Base-by-base conservation (phyloP, 2,888 invertebrate species). In the Volucella inflata region DNA sequence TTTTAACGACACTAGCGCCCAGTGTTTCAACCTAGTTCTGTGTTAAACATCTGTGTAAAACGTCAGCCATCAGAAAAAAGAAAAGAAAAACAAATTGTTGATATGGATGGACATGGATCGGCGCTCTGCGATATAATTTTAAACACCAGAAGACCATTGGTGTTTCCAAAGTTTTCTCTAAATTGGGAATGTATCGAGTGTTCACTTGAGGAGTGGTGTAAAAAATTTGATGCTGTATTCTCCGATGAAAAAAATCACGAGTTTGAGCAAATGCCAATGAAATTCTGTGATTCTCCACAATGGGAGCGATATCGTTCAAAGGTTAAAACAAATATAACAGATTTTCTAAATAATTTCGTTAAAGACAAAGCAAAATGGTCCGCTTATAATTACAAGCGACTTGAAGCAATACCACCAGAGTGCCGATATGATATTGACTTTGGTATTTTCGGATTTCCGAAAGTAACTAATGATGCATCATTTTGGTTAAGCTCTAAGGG, bases 401-500 rank as follows among this genome's bases (percentile, higher is more conserved):
- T 88, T 8, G 38, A 81, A 8, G 89, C 90, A 44, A 79, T 91
- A 2, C 92, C 91, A 2, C 17, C 48, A 0, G 77, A 68, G 16
- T 91, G 91, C 87, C 83, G 88, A 92, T 92, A 92, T 90, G 90
- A 89, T 83, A 92, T 95, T 17, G 90, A 93, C 79, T 97, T 97
- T 95, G 91, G 93, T 30, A 91, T 92, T 76, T 95, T 97, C 91
- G 98, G 98, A 0, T 96, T 96, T 90, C 91, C 94, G 11, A 94
- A 95, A 2, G 93, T 95, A 2, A 89, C 93, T 11, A 95, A 97
- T 81, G 95, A 97, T 87, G 95, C 95, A 62, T 97, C 97, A 2
- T 92, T 98, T 71, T 98, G 98, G 98, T 94, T 98, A 88, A 97
- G 98, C 40, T 96, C 95, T 81, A 93, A 93, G 89, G 96, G 97